A percentile compares a stretch with the other conserved stretches of the same genome.
Evolutionary conservation across 1,140 invertebrate genomes (phyloP).

Genomic region (Drosophila mayri): DNA sequence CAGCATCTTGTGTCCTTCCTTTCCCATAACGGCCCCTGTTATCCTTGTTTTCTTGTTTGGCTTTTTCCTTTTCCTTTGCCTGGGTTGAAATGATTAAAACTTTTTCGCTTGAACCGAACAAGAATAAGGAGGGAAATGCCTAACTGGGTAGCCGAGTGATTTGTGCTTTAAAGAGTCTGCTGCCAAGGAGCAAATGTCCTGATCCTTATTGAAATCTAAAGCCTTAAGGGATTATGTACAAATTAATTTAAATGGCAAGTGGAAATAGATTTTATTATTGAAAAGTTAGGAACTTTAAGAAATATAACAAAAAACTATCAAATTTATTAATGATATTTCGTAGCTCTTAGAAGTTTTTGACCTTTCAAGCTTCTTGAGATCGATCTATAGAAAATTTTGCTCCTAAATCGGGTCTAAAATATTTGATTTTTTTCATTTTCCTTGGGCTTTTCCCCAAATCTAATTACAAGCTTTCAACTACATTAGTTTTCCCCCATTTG

Average conservation of each 20-base stretch:
- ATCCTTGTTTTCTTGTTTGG: neutral
- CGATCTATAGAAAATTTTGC: neutral
- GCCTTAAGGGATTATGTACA: neutral
- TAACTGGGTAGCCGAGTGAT: constrained; percentile 22
- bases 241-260: neutral
- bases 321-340: neutral
- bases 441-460: neutral
- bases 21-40: neutral
- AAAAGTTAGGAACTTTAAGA: neutral
- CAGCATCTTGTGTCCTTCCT: constrained; percentile 9
- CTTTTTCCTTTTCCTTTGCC: constrained; percentile 7
- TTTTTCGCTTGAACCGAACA: constrained; percentile 33
- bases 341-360: neutral
- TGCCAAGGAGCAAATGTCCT: neutral
- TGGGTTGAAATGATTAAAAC: constrained; percentile 66
- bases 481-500: neutral
- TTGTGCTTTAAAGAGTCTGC: constrained; percentile 24
- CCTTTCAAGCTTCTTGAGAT: neutral
- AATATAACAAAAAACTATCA: neutral
- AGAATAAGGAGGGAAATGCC: constrained; percentile 12
- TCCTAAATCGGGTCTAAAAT: neutral
- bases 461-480: neutral
- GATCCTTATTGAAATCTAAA: neutral
- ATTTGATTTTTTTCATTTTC: neutral
- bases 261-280: too few relatives aligned